Base-by-base conservation (phyloP, 2,797 vertebrate genomes). In the Acanthopagrus latus region DNA sequence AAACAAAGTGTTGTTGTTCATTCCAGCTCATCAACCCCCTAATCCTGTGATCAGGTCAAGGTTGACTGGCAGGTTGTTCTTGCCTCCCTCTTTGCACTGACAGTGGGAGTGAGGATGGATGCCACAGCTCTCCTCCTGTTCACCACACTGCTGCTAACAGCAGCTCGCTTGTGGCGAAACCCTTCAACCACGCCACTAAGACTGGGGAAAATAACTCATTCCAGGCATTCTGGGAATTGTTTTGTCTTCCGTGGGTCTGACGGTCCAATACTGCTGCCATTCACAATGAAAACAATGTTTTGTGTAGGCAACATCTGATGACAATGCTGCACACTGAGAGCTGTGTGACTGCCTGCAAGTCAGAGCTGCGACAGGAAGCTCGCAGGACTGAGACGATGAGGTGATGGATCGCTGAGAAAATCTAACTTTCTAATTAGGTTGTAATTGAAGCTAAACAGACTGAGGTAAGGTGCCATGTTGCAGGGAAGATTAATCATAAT, bases 171-270 rank as follows among this genome's bases (percentile, higher is more conserved):
- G 88, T 84, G 85, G 84, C 50, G 59, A 72, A 63, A 80, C 78
- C 77, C 56, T 84, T 73, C 63, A 67, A 91, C 84, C 86, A 83
- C 71, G 67, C 84, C 84, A 71, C 80, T 77, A 83, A 71, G 65
- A 72, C 77, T 69, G 65, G 67, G 38, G 65, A 56, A 74, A 71
- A 88, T 9, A 82, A 62, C 66, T 71, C 38, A 93, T 92, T 94
- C 92, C 88, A 80, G 75, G 73, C 87, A 92, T 95, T 94, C 89
- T 89, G 81, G 63, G 85, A 88, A 91, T 91, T 89, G 85, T 90
- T 93, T 81, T 64, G 84, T 91, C 87, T 87, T 88, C 72, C 64
- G 82, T 91, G 88, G 74, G 67, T 84, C 84, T 71, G 80, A 86
- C 77, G 70, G 69, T 67, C 74, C 55, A 58, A 81, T 71, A 55